phyloP scores from a whole-genome alignment of 2,888 invertebrate species.

The Cerastis rubricosa region DNA sequence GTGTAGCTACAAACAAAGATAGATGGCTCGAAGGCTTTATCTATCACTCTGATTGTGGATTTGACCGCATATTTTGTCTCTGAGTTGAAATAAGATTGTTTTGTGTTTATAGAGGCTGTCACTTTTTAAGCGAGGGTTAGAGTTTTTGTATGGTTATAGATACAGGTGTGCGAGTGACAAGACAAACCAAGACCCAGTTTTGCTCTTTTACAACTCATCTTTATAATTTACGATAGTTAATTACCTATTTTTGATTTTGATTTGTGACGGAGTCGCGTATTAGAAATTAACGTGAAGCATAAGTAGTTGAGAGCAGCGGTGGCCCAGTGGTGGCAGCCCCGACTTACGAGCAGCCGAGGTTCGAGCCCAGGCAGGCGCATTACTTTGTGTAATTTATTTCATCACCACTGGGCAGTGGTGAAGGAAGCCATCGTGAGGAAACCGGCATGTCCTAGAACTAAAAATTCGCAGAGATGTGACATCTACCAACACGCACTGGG shows the following conservation, averaged over 20 bases:
- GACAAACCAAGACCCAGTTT: not conserved
- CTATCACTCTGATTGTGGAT: slow-evolving; percentile 27
- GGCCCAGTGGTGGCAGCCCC: no score
- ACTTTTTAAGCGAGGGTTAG: not conserved
- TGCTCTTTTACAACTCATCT: not conserved
- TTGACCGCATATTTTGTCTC: slow-evolving; percentile 22
- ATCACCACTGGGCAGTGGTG: no score
- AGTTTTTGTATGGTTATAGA: not conserved
- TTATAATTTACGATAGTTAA: not conserved
- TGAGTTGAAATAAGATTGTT: slow-evolving; percentile 3
- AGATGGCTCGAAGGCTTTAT: slow-evolving; percentile 34
- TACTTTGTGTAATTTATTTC: no score
- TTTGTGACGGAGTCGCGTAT: not conserved
- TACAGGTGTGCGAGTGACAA: not conserved
- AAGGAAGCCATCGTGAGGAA: no score
- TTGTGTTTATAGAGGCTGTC: not conserved
- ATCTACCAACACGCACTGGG: no score
- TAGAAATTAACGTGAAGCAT: not conserved
- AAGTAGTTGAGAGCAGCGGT: no score
- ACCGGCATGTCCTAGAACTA: no score
- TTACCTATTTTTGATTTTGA: not conserved
- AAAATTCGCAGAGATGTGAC: no score
- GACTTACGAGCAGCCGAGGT: no score
- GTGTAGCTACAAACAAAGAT: slow-evolving; percentile 46
- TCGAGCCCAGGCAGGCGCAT: no score